Conservation (phyloP, 2,797 vertebrate genomes). For the Urophycis tenuis region DNA sequence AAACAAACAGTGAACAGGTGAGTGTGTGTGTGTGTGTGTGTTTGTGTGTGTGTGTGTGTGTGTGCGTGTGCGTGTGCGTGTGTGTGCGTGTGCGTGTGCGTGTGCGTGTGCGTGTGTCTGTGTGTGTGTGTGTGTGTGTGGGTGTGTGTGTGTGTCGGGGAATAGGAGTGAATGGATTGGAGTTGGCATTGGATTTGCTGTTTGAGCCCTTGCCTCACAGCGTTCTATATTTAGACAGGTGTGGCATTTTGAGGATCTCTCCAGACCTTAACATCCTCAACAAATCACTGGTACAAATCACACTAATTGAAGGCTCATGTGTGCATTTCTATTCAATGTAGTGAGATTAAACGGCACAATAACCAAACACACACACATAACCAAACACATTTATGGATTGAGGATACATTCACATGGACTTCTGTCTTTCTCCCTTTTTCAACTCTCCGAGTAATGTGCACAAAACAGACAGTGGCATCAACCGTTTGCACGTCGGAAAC, state of each 20-base stretch:
- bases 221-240: conserved; percentile 18
- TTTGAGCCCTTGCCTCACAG: conserved; percentile 21
- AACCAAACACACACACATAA: neutral
- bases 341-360: neutral
- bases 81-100: neutral
- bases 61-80: neutral
- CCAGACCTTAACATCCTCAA: neutral
- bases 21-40: neutral
- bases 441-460: neutral
- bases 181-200: neutral
- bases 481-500: neutral
- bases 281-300: neutral
- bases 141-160: neutral
- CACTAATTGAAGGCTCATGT: neutral
- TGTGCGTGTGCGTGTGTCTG: no score
- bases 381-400: neutral
- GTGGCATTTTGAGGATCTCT: neutral
- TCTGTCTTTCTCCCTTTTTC: neutral
- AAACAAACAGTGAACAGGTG: neutral
- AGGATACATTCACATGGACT: neutral
- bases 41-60: neutral
- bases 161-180: neutral
- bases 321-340: neutral
- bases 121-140: neutral
- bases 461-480: neutral